Conservation (phyloP, 53 echinoderm and acorn worm genomes). For the Paracentrotus lividus region DNA sequence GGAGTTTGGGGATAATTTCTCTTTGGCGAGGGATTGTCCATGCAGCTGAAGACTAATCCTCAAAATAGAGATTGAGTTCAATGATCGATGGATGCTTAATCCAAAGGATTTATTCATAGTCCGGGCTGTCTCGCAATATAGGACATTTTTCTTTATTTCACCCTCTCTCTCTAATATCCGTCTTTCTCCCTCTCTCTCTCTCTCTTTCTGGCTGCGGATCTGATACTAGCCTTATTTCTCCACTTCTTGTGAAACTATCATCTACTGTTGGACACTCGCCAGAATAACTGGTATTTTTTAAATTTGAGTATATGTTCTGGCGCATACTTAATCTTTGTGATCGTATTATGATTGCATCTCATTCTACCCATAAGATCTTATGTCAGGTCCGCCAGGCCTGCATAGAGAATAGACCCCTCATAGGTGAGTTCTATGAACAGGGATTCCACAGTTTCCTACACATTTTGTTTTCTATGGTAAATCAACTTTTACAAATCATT, state of each 20-base stretch:
- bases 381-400: constrained; percentile 58
- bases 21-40: background rate
- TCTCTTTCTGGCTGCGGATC: background rate
- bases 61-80: background rate
- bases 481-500: too few species aligned
- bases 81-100: constrained; percentile 19
- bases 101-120: background rate
- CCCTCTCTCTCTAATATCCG: background rate
- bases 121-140: background rate
- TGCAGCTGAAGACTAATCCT: background rate
- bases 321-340: background rate
- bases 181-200: background rate
- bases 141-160: background rate
- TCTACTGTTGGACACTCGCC: background rate
- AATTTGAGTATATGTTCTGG: background rate
- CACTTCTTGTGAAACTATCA: background rate
- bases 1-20: background rate
- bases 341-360: constrained; percentile 63
- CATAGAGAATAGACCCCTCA: constrained; percentile 67
- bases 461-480: too few species aligned
- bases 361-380: constrained; percentile 53
- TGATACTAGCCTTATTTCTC: background rate
- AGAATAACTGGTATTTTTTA: background rate
- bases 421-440: constrained; percentile 52
- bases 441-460: background rate